Base-by-base conservation (phyloP, 2,113 vertebrate genomes). In the Shinisaurus crocodilurus region DNA sequence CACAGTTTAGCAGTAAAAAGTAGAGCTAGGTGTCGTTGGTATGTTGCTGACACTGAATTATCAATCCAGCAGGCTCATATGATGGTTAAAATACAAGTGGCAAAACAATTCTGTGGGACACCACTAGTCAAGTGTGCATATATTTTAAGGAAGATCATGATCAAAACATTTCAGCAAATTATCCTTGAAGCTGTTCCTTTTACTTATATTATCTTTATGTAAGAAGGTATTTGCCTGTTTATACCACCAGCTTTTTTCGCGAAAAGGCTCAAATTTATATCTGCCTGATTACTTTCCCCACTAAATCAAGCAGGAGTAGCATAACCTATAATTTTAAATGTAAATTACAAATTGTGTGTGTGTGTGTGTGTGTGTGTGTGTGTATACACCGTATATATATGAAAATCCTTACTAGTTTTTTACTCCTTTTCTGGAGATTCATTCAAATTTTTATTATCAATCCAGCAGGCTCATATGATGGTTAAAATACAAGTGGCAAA, bases 281-380 rank as follows among this genome's bases (percentile, higher is more conserved):
- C n/a, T 79, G 34, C 70, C 45, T 90, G 88, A 79, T 90, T 90
- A 90, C 74, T 86, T 90, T 80, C 63, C 48, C 37, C 77, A 70
- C 43, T 85, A 85, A 90, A 85, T 86, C 89, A 90, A 79, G 83
- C 25, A 80, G 10, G 80, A n/a, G 37, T 79, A 90, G 48, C 43
- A 57, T 60, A 54, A 27, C 8, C 45, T 85, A 85, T 80, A 70
- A 90, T 90, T 74, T 90, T 69, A 80, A 57, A 90, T 85, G 74
- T 80, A 90, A 90, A 80, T 90, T 79, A 43, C 25, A 86, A 37
- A 80, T 86, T 63, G 40, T 72, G 50, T 50, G 72, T 67, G n/a
- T n/a, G n/a, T n/a, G n/a, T n/a, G n/a, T n/a, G n/a, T n/a, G n/a
- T n/a, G n/a, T n/a, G n/a, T n/a, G n/a, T n/a, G n/a, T n/a, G n/a